Conservation (phyloP, 1,140 invertebrate species). For the Melitaea cinxia region DNA sequence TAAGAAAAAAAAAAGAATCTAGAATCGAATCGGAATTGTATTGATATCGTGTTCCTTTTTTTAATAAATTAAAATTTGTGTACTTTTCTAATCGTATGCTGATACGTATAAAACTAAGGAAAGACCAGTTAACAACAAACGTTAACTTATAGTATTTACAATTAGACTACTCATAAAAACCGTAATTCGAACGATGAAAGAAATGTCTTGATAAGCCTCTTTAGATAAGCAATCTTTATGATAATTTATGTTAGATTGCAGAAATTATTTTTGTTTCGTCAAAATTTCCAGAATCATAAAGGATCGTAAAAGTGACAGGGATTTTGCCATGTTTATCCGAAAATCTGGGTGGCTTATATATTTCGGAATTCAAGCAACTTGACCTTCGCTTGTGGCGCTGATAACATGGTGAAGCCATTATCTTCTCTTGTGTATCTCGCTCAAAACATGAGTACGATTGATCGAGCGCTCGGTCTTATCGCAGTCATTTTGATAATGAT, state of each 20-base stretch:
- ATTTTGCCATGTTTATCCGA: conserved; percentile 11
- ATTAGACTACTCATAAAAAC: conserved; percentile 1
- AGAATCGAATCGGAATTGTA: too few species aligned
- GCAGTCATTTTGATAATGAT: conserved; percentile 27
- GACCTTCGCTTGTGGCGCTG: conserved; percentile 26
- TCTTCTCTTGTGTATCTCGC: conserved; percentile 30
- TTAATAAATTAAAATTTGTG: too few species aligned
- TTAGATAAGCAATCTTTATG: conserved; percentile 19
- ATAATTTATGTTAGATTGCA: conserved; percentile 21
- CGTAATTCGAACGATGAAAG: conserved; percentile 21
- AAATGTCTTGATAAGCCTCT: conserved; percentile 15
- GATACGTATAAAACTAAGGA: not conserved
- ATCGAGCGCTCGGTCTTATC: conserved; percentile 29
- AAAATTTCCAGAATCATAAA: conserved; percentile 2
- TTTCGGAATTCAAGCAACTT: conserved; percentile 13
- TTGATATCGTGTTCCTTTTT: too few species aligned
- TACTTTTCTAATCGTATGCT: too few species aligned
- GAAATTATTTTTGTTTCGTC: not conserved
- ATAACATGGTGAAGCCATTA: conserved; percentile 23
- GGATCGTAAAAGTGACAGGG: conserved; percentile 14
- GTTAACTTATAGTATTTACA: not conserved
- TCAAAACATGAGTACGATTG: conserved; percentile 29
- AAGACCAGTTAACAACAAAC: not conserved
- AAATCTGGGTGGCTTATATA: conserved; percentile 16
- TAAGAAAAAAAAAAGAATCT: too few species aligned